Evolutionary conservation across 2,888 invertebrate species (phyloP), one percentile per base, ranked within the genome.

Genomic region (Podabrus alpinus): DNA sequence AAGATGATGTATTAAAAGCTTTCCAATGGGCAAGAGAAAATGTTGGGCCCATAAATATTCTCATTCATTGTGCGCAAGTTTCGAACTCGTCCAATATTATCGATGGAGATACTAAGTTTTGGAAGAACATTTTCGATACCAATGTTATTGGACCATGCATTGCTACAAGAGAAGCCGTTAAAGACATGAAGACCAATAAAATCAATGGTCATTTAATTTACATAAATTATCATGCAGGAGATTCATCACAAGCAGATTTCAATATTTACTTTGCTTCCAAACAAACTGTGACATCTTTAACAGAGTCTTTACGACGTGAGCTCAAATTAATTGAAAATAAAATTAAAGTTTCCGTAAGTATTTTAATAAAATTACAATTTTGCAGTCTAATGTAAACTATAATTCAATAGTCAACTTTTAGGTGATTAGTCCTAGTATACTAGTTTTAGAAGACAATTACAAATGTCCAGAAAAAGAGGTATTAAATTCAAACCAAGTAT

Each of bases 301-400:
- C 62, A n/a, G 62, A 62, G 17, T 19, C 62, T 62, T 62, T 62
- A n/a, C 17, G 19, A 17, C 16, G n/a, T 3, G 62, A 62, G 10
- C 19, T 62, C 9, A 62, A 16, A n/a, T 62, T 17, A 62, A 62
- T 62, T 62, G 17, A 15, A 17, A 62, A 19, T 10, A 15, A 17
- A 62, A 62, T 62, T 62, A 62, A 62, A 62, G 62, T 62, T 15
- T 19, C 62, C n/a, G 62, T 62, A 62, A 62, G 62, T 62, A 19
- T 62, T 9, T 61, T 7, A 9, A 60, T 60, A 2, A 9, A 59
- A 59, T 4, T 60, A 15, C 9, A 10, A 60, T 60, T 13, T 15
- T 4, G 1, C 2, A 16, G 15, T 60, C 9, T 16, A 60, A 16
- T 60, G 15, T 10, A 25, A n/a, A n/a, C n/a, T n/a, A 2, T 16